phyloP scores from a whole-genome alignment of 2,113 vertebrate genomes.

The Upupa epops region DNA sequence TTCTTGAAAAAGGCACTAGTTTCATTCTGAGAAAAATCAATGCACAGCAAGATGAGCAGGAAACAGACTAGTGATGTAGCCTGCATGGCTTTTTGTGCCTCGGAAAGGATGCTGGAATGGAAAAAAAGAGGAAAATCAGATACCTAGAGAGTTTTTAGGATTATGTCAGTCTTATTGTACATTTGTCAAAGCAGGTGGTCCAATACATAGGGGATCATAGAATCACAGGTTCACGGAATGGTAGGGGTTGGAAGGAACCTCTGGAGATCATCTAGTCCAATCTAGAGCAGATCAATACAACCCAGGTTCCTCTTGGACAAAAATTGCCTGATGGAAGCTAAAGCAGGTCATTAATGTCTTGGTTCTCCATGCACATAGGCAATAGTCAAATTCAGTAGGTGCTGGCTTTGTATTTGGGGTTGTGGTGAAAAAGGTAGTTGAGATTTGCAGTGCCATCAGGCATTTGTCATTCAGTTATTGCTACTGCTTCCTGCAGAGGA shows the following conservation, averaged over 20 bases:
- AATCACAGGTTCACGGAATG: too few relatives aligned
- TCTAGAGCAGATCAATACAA: not conserved
- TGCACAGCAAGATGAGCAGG: constrained; percentile 67
- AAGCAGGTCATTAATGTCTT: not conserved
- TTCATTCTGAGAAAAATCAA: constrained; percentile 60
- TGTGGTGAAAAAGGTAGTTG: not conserved
- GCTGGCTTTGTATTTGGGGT: not conserved
- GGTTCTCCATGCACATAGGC: not conserved
- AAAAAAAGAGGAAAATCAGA: constrained; percentile 2
- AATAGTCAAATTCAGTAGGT: not conserved
- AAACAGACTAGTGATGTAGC: constrained; percentile 61
- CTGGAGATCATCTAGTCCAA: too few relatives aligned
- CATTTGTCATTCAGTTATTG: not conserved
- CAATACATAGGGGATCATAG: rapidly evolving
- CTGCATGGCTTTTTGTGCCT: constrained; percentile 76
- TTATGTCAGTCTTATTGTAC: too few relatives aligned
- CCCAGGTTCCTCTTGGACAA: not conserved
- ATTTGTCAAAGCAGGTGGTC: not conserved
- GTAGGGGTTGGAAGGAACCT: too few relatives aligned
- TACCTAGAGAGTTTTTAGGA: not conserved
- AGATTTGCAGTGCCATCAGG: not conserved
- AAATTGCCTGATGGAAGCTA: not conserved
- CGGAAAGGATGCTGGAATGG: constrained; percentile 26
- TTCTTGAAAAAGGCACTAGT: not conserved
- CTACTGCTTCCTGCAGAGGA: not conserved